phyloP scores from a whole-genome alignment of 2,888 invertebrate genomes.

The Chloroclystis v-ata region DNA sequence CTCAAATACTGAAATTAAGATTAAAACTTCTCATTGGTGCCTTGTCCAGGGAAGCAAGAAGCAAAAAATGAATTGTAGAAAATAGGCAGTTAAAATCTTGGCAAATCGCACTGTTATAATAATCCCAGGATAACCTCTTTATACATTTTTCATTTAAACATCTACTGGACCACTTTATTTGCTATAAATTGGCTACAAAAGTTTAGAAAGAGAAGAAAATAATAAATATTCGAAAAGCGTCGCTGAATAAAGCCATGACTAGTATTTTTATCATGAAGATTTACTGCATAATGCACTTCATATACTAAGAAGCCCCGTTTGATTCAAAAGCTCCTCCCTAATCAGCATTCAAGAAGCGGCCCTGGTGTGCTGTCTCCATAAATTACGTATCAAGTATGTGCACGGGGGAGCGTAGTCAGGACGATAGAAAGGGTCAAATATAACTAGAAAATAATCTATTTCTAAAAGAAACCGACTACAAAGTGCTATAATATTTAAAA shows the following conservation, averaged over 20 bases:
- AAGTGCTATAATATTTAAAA: too few species aligned
- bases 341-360: conserved; percentile 68
- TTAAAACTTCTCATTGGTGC: too few species aligned
- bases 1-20: too few species aligned
- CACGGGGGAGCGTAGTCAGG: conserved; percentile 18
- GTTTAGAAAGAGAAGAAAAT: not conserved
- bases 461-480: too few species aligned
- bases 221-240: conserved; percentile 10
- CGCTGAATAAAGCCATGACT: conserved; percentile 12
- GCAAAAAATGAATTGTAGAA: too few species aligned
- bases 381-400: conserved; percentile 73
- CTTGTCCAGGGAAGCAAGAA: too few species aligned
- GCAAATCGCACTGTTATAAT: too few species aligned
- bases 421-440: conserved; percentile 1
- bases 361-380: conserved; percentile 66
- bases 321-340: conserved; percentile 51
- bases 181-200: too few species aligned
- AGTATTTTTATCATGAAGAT: conserved; percentile 18
- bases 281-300: conserved; percentile 29
- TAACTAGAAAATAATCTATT: not conserved
- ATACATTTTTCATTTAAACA: too few species aligned
- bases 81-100: too few species aligned
- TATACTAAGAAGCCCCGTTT: conserved; percentile 28
- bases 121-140: too few species aligned
- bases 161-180: too few species aligned